Base-by-base conservation (phyloP, 1,140 invertebrate species). In the Leptinotarsa lineolata region DNA sequence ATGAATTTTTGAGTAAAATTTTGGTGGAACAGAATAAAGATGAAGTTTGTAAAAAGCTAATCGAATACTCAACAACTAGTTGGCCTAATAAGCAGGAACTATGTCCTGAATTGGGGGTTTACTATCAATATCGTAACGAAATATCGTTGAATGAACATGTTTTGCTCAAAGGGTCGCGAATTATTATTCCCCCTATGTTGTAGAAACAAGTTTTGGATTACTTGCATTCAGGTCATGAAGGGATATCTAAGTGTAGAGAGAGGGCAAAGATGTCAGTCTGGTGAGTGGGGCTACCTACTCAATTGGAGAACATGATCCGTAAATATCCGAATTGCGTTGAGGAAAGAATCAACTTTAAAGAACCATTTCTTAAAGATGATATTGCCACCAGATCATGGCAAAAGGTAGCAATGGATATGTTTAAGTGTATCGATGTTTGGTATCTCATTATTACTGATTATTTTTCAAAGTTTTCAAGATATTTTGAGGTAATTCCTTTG, bases 401-500 rank as follows among this genome's bases (percentile, higher is more conserved):
- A 18, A 54, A 54, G n/a, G 15, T 54, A 54, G 48, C 48, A 15
- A 16, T 54, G n/a, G 48, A 54, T 54, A 4, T n/a, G 16, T 48
- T 48, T 48, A 13, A 48, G 16, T 48, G 48, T n/a, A 54, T 16
- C 15, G 13, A n/a, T n/a, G 30, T 30, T 8, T 54, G 15, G 48
- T 54, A 54, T 54, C n/a, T 54, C 13, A 54, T 54, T n/a, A n/a
- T n/a, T 54, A 54, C 48, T n/a, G 48, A 54, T 54, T 54, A 54
- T n/a, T 54, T 16, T n/a, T 54, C n/a, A n/a, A n/a, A n/a, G n/a
- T n/a, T n/a, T n/a, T n/a, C 48, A 54, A 54, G 48, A 54, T 54
- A 16, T n/a, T n/a, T 54, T n/a, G 48, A 54, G n/a, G 1, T 54
- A 16, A 16, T 54, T 54, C 48, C 13, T 15, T 54, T 54, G 48